Base-by-base conservation (phyloP, 2,797 vertebrate genomes). In the Menidia menidia region DNA sequence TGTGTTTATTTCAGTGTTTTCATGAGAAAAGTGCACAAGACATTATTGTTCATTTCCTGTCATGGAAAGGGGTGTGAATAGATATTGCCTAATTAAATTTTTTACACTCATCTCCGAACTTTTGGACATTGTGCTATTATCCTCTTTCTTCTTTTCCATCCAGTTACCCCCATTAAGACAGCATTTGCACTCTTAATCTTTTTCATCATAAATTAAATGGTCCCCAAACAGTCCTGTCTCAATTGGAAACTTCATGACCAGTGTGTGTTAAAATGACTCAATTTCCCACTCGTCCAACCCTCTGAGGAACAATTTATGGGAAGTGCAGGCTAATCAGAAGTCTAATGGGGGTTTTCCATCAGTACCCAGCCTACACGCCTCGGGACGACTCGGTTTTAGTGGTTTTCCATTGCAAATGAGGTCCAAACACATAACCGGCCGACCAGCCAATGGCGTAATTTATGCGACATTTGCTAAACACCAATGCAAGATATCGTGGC, bases 301-400 rank as follows among this genome's bases (percentile, higher is more conserved):
- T 70, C 59, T 3, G 7, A 62, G 81, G 74, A 76, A 80, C 35
- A 44, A 3, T 84, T 87, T 82, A 82, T 72, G 64, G 54, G 68
- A 58, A 68, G 68, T 74, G 69, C 77, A 87, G 81, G 74, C 81
- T 82, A 83, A 90, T 86, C 81, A 79, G 66, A 25, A 71, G 61
- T 73, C 77, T 53, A 59, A 33, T 63, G 72, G 74, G 25, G 25
- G 25, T 25, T 25, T 25, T 25, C 25, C 25, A 25, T 25, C 25
- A 25, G 25, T 25, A 25, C 25, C 25, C 25, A 25, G 2, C 25
- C 25, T 25, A 25, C 25, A 25, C 25, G 25, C 25, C 25, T 25
- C 25, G 25, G 25, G 25, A 25, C 25, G 25, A 25, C 25, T 25
- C 25, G 25, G 25, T 25, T 25, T 25, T 25, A 25, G 25, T 25